Conservation (phyloP, 2,888 invertebrate genomes). For the Hermodice carunculata region DNA sequence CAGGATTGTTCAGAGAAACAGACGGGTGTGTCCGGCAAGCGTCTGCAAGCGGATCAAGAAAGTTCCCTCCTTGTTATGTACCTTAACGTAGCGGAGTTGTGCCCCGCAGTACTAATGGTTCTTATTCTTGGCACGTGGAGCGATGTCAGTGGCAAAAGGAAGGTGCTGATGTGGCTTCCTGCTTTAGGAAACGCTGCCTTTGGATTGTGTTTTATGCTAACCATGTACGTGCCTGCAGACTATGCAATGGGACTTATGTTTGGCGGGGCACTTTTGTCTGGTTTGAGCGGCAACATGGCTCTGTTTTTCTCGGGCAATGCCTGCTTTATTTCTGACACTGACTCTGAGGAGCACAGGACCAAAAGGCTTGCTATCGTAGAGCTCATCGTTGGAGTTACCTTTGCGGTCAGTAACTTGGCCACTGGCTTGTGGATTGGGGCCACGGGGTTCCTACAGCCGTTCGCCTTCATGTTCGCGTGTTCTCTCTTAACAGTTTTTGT, state of each 20-base stretch:
- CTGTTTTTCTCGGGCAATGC: slow-evolving; percentile 45
- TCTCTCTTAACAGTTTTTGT: slow-evolving; percentile 57
- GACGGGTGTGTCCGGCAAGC: slow-evolving; percentile 9
- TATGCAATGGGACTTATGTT: slow-evolving; percentile 33
- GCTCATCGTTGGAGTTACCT: slow-evolving; percentile 41
- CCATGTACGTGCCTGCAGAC: slow-evolving; percentile 35
- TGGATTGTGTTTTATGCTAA: slow-evolving; percentile 48
- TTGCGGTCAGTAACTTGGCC: slow-evolving; percentile 34
- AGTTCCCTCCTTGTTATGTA: slow-evolving; percentile 44
- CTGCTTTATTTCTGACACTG: slow-evolving; percentile 46
- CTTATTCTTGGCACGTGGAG: slow-evolving; percentile 65
- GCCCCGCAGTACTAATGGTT: slow-evolving; percentile 62
- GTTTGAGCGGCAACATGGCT: slow-evolving; percentile 40
- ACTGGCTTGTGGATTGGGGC: slow-evolving; percentile 37
- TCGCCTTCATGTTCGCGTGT: slow-evolving; percentile 63
- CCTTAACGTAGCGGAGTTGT: slow-evolving; percentile 64
- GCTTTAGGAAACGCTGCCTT: slow-evolving; percentile 60
- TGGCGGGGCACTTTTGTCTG: slow-evolving; percentile 33
- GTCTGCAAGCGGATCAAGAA: slow-evolving; percentile 36
- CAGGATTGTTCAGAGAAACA: slow-evolving; percentile 6
- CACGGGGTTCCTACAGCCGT: slow-evolving; percentile 55
- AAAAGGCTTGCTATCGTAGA: slow-evolving; percentile 44
- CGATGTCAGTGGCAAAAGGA: slow-evolving; percentile 62
- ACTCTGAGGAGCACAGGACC: slow-evolving; percentile 37
- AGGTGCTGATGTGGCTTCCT: slow-evolving; percentile 65